These are phyloP conservation scores for Thaumetopoea pityocampa DNA, from an alignment of 1,140 invertebrate genomes.

Conservation along the genomic window DNA sequence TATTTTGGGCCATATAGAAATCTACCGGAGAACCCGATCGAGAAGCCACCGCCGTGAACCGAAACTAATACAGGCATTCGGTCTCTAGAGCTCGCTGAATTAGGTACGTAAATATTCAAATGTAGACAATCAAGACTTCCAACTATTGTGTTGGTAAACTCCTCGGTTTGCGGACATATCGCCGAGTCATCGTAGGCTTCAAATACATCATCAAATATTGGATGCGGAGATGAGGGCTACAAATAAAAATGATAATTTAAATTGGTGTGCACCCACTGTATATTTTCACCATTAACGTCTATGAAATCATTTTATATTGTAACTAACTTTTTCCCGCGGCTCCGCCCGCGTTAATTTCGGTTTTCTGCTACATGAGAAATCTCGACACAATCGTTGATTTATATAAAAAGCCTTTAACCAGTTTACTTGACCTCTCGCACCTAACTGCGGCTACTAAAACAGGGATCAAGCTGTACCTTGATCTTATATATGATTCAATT, in stretches of 20 bases:
- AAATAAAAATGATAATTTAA: slow-evolving; percentile 3
- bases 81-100: slow-evolving; percentile 14
- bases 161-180: slow-evolving; percentile 25
- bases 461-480: too few relatives aligned
- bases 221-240: slow-evolving; percentile 21
- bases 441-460: too few relatives aligned
- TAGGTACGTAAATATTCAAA: slow-evolving; percentile 43
- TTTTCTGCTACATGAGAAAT: too few relatives aligned
- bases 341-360: too few relatives aligned
- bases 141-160: slow-evolving; percentile 11
- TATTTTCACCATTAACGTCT: too few relatives aligned
- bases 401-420: too few relatives aligned
- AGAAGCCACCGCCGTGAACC: slow-evolving; percentile 82
- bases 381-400: too few relatives aligned
- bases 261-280: too few relatives aligned
- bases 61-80: slow-evolving; percentile 80
- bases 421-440: too few relatives aligned
- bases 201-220: slow-evolving; percentile 20
- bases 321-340: too few relatives aligned
- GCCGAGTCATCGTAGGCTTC: slow-evolving; percentile 25
- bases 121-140: slow-evolving; percentile 34
- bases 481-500: too few relatives aligned
- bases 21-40: slow-evolving; percentile 59
- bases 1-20: slow-evolving; percentile 69
- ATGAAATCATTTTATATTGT: too few relatives aligned